Evolutionary conservation across 2,113 vertebrate species (phyloP).

Genomic region (Nothobranchius furzeri): DNA sequence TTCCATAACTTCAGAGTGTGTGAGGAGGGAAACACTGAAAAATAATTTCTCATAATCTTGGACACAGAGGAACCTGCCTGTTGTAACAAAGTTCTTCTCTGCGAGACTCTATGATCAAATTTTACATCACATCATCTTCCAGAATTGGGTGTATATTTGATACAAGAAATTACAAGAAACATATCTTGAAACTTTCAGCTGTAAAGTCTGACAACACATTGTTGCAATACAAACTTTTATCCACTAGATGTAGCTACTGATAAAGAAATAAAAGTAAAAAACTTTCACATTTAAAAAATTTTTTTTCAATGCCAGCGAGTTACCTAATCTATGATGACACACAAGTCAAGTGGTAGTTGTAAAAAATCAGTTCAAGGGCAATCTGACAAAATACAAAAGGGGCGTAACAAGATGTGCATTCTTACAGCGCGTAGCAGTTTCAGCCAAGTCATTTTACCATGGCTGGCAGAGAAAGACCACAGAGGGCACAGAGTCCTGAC

Average conservation of each 20-base stretch:
- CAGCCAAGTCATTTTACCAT: constrained; percentile 33
- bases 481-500: not conserved
- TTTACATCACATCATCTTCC: too few species aligned
- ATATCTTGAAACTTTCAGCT: not conserved
- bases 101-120: too few species aligned
- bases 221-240: not conserved
- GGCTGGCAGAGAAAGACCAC: constrained; percentile 40
- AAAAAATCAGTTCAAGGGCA: not conserved
- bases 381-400: not conserved
- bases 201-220: not conserved
- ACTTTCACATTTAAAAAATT: not conserved
- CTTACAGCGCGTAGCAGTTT: accelerated
- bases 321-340: not conserved
- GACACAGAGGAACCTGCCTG: too few species aligned
- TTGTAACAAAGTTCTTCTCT: too few species aligned
- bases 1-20: too few species aligned
- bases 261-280: not conserved
- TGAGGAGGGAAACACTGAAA: too few species aligned
- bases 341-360: not conserved
- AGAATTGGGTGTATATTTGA: not conserved
- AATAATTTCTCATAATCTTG: too few species aligned
- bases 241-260: constrained; percentile 51
- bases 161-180: too few species aligned
- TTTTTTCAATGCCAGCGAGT: not conserved
- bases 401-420: constrained; percentile 6